Evolutionary conservation across 2,113 vertebrate species (phyloP).

Genomic region (Ameiurus melas): DNA sequence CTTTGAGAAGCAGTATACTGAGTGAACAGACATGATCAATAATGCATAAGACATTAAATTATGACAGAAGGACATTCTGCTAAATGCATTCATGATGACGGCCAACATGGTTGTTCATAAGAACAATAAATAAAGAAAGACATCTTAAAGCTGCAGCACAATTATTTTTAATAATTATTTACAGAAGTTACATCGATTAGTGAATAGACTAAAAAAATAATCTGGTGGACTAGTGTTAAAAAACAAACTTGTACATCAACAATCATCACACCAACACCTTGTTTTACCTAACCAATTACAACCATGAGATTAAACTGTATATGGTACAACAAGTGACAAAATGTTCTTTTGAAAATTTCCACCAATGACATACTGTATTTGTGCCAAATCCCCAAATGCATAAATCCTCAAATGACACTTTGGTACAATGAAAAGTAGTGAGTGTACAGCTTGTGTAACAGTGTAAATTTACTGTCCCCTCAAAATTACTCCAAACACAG

Average conservation of each 20-base stretch:
- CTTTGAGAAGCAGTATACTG: background rate
- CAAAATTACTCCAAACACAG: too few relatives aligned
- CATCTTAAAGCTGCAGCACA: background rate
- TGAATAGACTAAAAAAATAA: background rate
- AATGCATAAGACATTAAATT: constrained; percentile 8
- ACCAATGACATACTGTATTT: background rate
- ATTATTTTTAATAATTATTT: background rate
- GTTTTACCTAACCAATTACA: background rate
- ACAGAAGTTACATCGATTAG: too few relatives aligned
- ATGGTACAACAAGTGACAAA: background rate
- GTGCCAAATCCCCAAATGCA: background rate
- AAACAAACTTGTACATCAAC: background rate
- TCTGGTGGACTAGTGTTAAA: background rate
- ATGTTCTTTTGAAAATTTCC: background rate
- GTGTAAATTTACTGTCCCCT: too few relatives aligned
- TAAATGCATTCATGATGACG: constrained; percentile 13
- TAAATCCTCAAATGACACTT: background rate
- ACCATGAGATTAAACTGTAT: background rate
- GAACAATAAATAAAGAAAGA: background rate
- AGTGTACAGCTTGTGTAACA: too few relatives aligned
- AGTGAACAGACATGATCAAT: background rate
- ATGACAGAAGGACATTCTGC: background rate
- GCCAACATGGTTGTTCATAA: background rate
- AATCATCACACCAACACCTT: background rate
- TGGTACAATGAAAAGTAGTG: too few relatives aligned